phyloP scores from a whole-genome alignment of 2,888 invertebrate species.

The Diadegma fenestrale region DNA sequence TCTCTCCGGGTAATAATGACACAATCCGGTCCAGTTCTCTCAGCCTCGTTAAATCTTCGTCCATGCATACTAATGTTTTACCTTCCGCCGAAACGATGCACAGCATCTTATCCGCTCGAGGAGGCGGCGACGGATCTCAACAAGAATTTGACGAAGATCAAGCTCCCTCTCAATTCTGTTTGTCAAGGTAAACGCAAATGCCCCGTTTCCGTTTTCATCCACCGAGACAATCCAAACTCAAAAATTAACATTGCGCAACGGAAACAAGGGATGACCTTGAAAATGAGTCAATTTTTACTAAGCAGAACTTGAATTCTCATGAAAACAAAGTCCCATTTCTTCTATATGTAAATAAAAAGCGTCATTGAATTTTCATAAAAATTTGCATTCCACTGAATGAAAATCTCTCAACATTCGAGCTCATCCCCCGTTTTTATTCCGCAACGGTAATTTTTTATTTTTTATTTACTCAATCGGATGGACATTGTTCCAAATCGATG shows the following conservation, averaged over 20 bases:
- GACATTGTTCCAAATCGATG: not conserved
- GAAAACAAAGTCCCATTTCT: no score
- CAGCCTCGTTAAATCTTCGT: slow-evolving; percentile 64
- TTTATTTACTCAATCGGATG: not conserved
- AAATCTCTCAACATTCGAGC: not conserved
- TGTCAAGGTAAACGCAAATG: slow-evolving; percentile 75
- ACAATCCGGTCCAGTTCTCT: slow-evolving; percentile 52
- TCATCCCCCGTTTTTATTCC: not conserved
- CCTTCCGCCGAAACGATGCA: slow-evolving; percentile 70
- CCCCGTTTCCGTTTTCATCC: no score
- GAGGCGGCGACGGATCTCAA: slow-evolving; percentile 16
- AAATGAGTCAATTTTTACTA: no score
- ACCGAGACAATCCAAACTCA: no score
- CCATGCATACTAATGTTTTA: slow-evolving; percentile 53
- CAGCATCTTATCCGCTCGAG: slow-evolving; percentile 73
- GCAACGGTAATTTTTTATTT: not conserved
- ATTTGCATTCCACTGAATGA: no score
- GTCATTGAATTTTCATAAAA: no score
- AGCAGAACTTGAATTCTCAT: no score
- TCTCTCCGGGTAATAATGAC: slow-evolving; percentile 34
- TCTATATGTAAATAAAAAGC: no score
- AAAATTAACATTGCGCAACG: no score
- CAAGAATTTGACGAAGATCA: slow-evolving; percentile 62
- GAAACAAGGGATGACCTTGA: no score
- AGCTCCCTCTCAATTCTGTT: slow-evolving; percentile 78